These are phyloP conservation scores for Sylvia borin DNA, from an alignment of 2,797 vertebrate genomes.

Conservation along the genomic window DNA sequence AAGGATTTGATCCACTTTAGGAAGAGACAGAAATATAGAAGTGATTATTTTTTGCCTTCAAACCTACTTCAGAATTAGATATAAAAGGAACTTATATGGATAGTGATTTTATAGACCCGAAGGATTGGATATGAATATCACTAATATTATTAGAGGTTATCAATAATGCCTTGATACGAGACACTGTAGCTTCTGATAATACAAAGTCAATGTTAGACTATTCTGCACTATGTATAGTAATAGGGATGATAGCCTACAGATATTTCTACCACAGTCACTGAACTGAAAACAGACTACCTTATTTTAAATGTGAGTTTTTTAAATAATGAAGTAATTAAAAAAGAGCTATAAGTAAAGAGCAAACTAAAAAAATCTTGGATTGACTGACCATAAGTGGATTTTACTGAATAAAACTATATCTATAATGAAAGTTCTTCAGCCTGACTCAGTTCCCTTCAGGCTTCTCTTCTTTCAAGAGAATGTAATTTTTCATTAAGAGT, in stretches of 20 bases:
- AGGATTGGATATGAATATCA: not conserved
- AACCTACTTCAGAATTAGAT: not conserved
- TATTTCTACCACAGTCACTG: not conserved
- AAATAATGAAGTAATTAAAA: not conserved
- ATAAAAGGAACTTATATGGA: not conserved
- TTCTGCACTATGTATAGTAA: not conserved
- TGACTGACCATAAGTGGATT: not conserved
- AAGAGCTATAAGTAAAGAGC: not conserved
- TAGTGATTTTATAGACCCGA: not conserved
- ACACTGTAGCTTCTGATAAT: not conserved
- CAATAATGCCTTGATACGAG: not conserved
- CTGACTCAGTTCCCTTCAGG: not conserved
- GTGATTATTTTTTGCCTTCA: not conserved
- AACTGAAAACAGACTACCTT: not conserved
- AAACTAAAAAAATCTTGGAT: not conserved
- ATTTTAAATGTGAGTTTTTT: not conserved
- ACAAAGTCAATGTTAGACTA: not conserved
- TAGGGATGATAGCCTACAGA: not conserved
- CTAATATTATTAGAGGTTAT: not conserved
- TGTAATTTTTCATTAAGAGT: conserved; percentile 13
- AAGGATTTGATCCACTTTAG: not conserved
- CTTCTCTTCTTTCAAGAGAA: not conserved
- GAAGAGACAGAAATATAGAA: not conserved
- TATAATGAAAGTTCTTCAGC: not conserved
- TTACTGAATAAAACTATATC: not conserved